Base-by-base conservation (phyloP, 2,888 invertebrate genomes). In the Caenorhabditis doughertyi region DNA sequence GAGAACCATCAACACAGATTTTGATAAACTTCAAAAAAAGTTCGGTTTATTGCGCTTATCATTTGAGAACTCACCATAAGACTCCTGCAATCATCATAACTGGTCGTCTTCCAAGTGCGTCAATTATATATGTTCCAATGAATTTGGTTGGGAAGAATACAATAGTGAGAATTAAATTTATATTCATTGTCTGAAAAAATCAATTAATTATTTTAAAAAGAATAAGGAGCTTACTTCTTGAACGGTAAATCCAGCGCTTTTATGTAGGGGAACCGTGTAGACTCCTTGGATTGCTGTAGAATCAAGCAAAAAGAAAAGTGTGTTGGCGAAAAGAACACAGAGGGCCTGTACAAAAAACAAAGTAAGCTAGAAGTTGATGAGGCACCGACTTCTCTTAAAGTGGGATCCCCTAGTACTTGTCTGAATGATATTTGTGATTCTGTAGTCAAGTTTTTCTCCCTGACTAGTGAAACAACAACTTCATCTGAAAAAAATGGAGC, bases 71-170 rank as follows among this genome's bases (percentile, higher is more conserved):
- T 51, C 27, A 81, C 81, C 72, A 32, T 4, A 85, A 53, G 1
- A 64, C 3, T 21, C 65, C 84, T 5, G 77, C 79, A 3, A 80
- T 16, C 7, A 53, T 53, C 58, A 85, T 49, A 1, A 84, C 74
- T 11, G 70, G 70, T 23, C 85, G 39, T 70, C 85, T 76, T 27
- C 85, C 85, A 1, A 77, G 42, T 1, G 56, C 70, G 44, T 85
- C 85, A 13, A 85, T 80, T 8, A 85, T 60, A 21, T 70, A 64
- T 13, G 84, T 82, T n/a, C 85, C 85, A 16, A 82, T 60, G n/a
- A 85, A 68, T 18, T 79, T 70, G 2, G 81, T 64, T 0, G 85
- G 85, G 60, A 72, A 71, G 13, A 76, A 77, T 1, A 79, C n/a
- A 9, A 84, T 64, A 5, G 79, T 55, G 3, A 84, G 42, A 1